Conservation (phyloP, 2,113 vertebrate species). For the Gopherus evgoodei region DNA sequence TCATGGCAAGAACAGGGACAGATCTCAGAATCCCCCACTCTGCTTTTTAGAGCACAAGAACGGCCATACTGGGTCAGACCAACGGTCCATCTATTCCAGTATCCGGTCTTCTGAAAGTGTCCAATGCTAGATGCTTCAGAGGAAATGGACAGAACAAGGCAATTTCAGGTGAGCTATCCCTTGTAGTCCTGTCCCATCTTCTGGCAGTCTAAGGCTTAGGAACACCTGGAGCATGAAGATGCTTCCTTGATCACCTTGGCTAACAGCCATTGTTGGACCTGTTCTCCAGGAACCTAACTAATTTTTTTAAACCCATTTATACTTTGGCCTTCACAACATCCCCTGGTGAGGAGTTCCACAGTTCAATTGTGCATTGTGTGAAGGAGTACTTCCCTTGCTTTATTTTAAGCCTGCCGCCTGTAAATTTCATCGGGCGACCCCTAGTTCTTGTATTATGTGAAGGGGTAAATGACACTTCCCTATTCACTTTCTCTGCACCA, state of each 20-base stretch:
- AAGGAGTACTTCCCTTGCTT: neutral
- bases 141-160: neutral
- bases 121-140: neutral
- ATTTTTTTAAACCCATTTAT: neutral
- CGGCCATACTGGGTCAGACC: neutral
- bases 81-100: neutral
- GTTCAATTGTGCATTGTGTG: neutral
- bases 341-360: neutral
- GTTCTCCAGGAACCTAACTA: neutral
- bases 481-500: neutral
- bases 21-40: neutral
- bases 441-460: neutral
- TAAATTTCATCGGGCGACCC: neutral
- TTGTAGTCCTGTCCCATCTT: neutral
- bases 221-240: neutral
- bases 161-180: neutral
- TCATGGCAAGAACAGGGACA: neutral
- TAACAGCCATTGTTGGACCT: neutral
- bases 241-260: neutral
- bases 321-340: neutral
- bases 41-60: neutral
- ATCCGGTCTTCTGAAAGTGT: neutral
- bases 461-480: neutral
- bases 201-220: neutral
- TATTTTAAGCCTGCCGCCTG: neutral